Evolutionary conservation across 2,113 vertebrate genomes (phyloP), one percentile per base, ranked within the genome.

Genomic region (Chionomys nivalis): DNA sequence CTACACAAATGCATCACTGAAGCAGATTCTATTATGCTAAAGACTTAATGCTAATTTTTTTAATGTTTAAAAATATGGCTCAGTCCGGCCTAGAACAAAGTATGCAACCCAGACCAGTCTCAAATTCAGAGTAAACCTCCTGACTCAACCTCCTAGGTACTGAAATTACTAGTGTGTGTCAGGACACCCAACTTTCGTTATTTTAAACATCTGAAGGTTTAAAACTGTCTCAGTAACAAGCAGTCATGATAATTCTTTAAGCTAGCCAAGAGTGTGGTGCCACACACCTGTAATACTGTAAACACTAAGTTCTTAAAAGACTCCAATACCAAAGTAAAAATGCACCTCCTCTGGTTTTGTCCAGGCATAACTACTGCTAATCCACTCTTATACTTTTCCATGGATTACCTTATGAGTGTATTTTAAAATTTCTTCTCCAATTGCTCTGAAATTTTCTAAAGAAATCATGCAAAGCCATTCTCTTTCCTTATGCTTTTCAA

Each of bases 171-270:
- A 39, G 49, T 72, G 49, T 88, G 86, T 72, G 39, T 55, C 49
- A 88, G 21, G 33, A 88, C 49, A 88, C 4, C 68, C 70, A 58
- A 58, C 70, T 58, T 90, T 87, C 83, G 26, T 55, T 77, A 73
- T 44, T 94, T 89, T 86, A 81, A 90, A 44, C 49, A 73, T n/a
- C 49, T 65, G 33, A 76, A 63, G 17, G 31, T 49, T 75, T n/a
- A 66, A 94, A 96, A 96, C 82, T 89, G 85, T 17, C 61, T 75
- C 44, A 14, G 10, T 93, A 63, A 75, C 24, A 96, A 90, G 73
- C 23, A 82, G 33, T 39, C 77, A 13, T 91, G 28, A 82, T 85
- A 86, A 90, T 72, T 24, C 33, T 79, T 90, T 93, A 4, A 82
- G 85, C 3, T 95, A 81, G 36, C 52, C 87, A 58, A 28, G 58